Conservation (phyloP, 2,888 invertebrate genomes). For the Epinotia brunnichana region DNA sequence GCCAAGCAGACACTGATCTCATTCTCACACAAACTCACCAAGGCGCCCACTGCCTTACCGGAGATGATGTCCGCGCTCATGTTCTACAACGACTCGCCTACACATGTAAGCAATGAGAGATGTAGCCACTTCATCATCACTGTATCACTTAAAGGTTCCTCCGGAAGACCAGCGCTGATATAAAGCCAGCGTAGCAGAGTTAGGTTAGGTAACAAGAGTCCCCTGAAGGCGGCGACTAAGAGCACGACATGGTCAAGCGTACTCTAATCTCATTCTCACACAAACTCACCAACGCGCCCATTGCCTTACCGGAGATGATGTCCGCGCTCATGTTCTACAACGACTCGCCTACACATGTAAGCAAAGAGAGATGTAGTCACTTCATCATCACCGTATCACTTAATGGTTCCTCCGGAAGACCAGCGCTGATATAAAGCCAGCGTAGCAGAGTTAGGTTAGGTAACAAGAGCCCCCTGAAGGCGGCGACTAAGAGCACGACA, state of each 20-base stretch:
- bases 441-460: no score
- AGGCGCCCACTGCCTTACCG: slow-evolving; percentile 88
- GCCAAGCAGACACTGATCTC: slow-evolving; percentile 85
- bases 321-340: slow-evolving; percentile 88
- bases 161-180: no score
- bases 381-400: not conserved
- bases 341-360: slow-evolving; percentile 89
- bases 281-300: slow-evolving; percentile 85
- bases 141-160: not conserved
- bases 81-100: slow-evolving; percentile 87
- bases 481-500: slow-evolving; percentile 73
- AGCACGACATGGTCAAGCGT: slow-evolving; percentile 83
- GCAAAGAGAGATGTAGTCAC: not conserved
- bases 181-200: no score
- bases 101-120: slow-evolving; percentile 84
- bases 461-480: slow-evolving; percentile 77
- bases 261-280: slow-evolving; percentile 85
- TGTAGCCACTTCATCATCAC: not conserved
- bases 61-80: slow-evolving; percentile 90
- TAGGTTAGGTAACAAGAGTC: slow-evolving; percentile 71
- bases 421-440: no score
- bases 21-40: slow-evolving; percentile 85
- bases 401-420: no score
- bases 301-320: slow-evolving; percentile 90
- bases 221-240: slow-evolving; percentile 68